Base-by-base conservation (phyloP, 2,888 invertebrate genomes). In the Pardosa pseudoannulata region DNA sequence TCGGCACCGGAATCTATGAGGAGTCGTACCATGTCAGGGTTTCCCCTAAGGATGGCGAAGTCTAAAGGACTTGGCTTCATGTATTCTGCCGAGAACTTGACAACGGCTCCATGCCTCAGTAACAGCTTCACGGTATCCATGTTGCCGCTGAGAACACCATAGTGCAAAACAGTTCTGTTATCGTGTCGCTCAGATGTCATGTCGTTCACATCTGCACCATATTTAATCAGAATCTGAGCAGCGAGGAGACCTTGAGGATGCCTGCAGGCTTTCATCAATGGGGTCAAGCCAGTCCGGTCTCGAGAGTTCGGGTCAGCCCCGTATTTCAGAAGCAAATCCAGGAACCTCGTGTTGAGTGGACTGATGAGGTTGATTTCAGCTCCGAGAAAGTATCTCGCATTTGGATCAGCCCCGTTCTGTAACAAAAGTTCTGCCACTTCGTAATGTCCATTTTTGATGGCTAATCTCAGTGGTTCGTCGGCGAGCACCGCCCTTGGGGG, bases 241-340 rank as follows among this genome's bases (percentile, higher is more conserved):
- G 96, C 94, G 73, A 95, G 94, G 91, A 95, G 94, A 75, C 96
- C 95, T 92, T 95, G 94, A 23, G 94, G 94, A 90, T 95, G 94
- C 72, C 96, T 92, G 19, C 96, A 96, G 7, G 97, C 96, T 91
- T 96, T 96, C 97, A 98, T 98, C 28, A 98, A 92, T 0, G 97
- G 96, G 0, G 97, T 97, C 19, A 97, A 92, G 0, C 97, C 97
- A 85, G 96, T 95, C 41, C 98, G 93, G 91, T 97, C 97, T 78
- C 96, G 93, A 29, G 96, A 95, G 91, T 98, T 96, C 62, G 97
- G 96, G 91, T 96, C 94, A 0, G 97, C 97, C 1, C 97, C 97
- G 90, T 96, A 96, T 23, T 94, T 94, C 80, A 98, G 93, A 88
- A 97, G 92, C 89, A 97, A 92, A 90, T 96, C 95, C 91, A 97